A percentile compares a stretch with the other conserved stretches of the same genome.
Evolutionary conservation across 2,797 vertebrate genomes (phyloP).

Genomic region (Tiaroga cobitis): DNA sequence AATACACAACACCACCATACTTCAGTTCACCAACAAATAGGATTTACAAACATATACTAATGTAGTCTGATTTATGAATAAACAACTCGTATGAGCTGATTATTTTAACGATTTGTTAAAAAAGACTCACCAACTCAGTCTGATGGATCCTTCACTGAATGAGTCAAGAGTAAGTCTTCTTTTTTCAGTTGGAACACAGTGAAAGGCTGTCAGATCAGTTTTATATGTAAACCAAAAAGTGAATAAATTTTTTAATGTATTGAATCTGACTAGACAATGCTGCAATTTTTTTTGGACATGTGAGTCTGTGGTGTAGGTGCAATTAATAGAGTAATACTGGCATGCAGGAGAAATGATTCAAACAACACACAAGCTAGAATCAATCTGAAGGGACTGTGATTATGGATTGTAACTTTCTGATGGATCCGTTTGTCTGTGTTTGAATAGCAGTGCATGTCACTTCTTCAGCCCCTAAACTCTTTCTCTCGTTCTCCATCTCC

Average conservation of each 20-base stretch:
- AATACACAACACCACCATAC: no score
- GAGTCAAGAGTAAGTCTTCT: no score
- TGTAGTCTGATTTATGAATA: no score
- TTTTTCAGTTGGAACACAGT: neutral
- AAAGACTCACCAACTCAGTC: neutral
- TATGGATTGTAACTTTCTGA: constrained; percentile 26
- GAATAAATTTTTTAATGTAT: neutral
- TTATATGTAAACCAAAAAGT: neutral
- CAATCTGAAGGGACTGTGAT: constrained; percentile 28
- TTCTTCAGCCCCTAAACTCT: constrained; percentile 20
- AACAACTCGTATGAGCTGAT: no score
- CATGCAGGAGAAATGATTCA: neutral
- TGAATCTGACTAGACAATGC: neutral
- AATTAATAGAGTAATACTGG: constrained; percentile 3
- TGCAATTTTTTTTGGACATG: no score
- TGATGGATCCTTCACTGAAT: neutral
- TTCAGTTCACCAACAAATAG: no score
- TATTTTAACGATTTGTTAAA: neutral
- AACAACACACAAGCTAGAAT: constrained; percentile 31
- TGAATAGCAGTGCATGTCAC: constrained; percentile 9
- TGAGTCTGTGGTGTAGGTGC: neutral
- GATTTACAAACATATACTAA: no score
- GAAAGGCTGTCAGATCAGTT: neutral
- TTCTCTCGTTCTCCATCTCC: neutral
- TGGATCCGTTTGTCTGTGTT: constrained; percentile 15